A percentile compares a stretch with the other conserved stretches of the same genome.
phyloP scores from a whole-genome alignment of 2,797 vertebrate genomes.

The Enteromius mattozi region DNA sequence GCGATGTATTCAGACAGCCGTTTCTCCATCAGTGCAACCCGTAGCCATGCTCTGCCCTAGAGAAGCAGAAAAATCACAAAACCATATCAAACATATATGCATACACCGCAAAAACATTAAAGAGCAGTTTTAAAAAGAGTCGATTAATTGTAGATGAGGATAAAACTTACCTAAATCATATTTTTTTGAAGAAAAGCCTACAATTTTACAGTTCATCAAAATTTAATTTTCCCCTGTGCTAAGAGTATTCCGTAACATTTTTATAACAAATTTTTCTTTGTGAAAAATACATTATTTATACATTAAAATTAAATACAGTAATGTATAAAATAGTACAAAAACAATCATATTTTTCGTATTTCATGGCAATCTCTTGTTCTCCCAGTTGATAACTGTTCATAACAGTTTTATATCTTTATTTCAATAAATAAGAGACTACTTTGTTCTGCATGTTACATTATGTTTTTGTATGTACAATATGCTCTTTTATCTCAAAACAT shows the following conservation, averaged over 20 bases:
- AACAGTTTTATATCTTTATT: background rate
- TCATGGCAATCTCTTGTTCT: background rate
- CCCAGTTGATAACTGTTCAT: background rate
- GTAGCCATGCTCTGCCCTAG: constrained; percentile 88
- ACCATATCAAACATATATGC: background rate
- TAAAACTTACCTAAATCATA: background rate
- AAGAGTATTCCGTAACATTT: background rate
- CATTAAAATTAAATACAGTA: background rate
- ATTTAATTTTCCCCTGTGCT: background rate
- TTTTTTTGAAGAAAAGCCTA: background rate
- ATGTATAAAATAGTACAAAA: background rate
- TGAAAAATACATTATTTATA: background rate
- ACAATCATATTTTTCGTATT: background rate
- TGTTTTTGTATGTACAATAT: background rate
- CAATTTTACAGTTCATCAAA: background rate
- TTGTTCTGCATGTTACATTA: background rate
- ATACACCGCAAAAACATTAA: constrained; percentile 2
- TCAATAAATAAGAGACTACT: background rate
- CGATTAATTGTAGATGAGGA: background rate
- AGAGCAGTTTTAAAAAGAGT: background rate
- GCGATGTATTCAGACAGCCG: constrained; percentile 87
- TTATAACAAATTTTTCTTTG: background rate
- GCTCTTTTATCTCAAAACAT: background rate
- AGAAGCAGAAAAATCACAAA: background rate
- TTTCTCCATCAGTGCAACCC: constrained; percentile 89